These are phyloP conservation scores for Willowsia nigromaculata DNA, from an alignment of 2,888 invertebrate genomes.

Conservation along the genomic window DNA sequence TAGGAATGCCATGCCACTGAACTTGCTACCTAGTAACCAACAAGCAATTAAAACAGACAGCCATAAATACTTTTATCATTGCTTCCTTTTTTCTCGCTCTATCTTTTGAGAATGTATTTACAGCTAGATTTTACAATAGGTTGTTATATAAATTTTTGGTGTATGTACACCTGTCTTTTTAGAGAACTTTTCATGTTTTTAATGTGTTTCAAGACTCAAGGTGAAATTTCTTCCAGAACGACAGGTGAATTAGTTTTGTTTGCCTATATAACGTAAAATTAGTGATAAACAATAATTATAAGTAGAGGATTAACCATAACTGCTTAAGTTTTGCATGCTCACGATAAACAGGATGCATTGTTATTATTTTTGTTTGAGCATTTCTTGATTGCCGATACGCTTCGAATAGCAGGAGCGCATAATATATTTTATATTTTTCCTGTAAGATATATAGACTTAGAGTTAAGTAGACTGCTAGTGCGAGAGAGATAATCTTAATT, in stretches of 20 bases:
- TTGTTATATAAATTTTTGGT: neutral
- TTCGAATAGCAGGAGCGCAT: slow-evolving; percentile 17
- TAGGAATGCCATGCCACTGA: slow-evolving; percentile 19
- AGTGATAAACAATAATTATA: neutral
- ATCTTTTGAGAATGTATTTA: too few species aligned
- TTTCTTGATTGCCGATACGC: slow-evolving; percentile 12
- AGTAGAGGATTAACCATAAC: neutral
- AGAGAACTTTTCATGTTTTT: neutral
- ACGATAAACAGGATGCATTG: neutral
- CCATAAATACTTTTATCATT: neutral
- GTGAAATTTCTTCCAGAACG: slow-evolving; percentile 61
- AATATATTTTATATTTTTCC: neutral
- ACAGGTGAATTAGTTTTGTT: neutral
- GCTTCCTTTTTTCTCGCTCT: slow-evolving; percentile 39
- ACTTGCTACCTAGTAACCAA: slow-evolving; percentile 21
- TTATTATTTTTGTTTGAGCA: slow-evolving; percentile 20
- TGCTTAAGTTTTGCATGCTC: neutral
- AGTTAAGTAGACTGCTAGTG: neutral
- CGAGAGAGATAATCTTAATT: neutral
- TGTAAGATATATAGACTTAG: neutral
- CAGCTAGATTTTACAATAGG: neutral
- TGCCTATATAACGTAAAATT: neutral
- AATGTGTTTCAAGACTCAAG: slow-evolving; percentile 52
- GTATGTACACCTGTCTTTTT: neutral
- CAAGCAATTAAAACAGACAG: too few species aligned